phyloP scores from a whole-genome alignment of 2,113 vertebrate species.

The Periophthalmus modestus region DNA sequence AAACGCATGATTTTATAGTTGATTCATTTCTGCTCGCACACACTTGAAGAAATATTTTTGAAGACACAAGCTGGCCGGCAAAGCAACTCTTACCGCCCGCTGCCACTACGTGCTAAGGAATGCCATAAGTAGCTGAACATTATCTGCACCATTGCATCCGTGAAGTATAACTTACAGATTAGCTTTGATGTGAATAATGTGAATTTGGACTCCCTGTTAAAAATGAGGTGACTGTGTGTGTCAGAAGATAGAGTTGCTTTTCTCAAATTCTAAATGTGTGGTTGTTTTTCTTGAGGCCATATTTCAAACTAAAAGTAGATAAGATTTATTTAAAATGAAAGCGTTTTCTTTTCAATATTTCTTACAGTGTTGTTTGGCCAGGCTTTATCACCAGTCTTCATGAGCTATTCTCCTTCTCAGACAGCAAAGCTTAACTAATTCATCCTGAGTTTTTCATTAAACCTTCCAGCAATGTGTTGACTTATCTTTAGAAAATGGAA shows the following conservation, averaged over 20 bases:
- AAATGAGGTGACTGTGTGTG: slow-evolving; percentile 34
- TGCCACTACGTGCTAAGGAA: slow-evolving; percentile 19
- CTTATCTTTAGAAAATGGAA: slow-evolving; percentile 16
- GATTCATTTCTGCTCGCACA: slow-evolving; percentile 6
- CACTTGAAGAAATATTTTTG: background rate
- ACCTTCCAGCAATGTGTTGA: background rate
- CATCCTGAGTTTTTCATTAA: slow-evolving; percentile 22
- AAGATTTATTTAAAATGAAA: slow-evolving; percentile 34
- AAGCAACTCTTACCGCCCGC: slow-evolving; percentile 12
- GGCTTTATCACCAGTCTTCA: slow-evolving; percentile 34
- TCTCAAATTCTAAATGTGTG: slow-evolving; percentile 23
- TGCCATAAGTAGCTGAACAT: slow-evolving; percentile 38
- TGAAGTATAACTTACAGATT: slow-evolving; percentile 33
- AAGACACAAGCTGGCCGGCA: background rate
- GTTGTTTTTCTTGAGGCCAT: slow-evolving; percentile 25
- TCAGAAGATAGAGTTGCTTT: slow-evolving; percentile 15
- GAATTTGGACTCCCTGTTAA: slow-evolving; percentile 20
- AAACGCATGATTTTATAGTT: slow-evolving; percentile 28
- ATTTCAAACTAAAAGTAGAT: slow-evolving; percentile 22
- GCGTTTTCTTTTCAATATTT: slow-evolving; percentile 10
- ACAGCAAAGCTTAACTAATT: slow-evolving; percentile 29
- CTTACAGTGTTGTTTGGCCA: slow-evolving; percentile 43
- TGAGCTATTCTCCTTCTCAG: slow-evolving; percentile 11
- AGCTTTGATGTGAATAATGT: slow-evolving; percentile 26
- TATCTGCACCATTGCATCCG: slow-evolving; percentile 34